These are phyloP conservation scores for Styela clava DNA, from an alignment of 23 tunicate genomes.

Conservation along the genomic window DNA sequence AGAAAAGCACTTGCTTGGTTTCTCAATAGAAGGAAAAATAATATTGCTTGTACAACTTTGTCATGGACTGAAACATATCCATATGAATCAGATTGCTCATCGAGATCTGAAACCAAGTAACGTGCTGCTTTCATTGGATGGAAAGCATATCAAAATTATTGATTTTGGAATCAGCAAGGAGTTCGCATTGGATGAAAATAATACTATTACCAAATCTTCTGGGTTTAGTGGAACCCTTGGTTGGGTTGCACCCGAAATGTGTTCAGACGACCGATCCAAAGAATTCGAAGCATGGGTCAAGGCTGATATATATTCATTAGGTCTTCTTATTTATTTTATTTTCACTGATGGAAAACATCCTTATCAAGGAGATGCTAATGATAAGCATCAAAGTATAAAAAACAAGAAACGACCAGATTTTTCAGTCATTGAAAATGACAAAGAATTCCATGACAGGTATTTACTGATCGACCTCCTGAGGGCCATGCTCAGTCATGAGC, in stretches of 20 bases:
- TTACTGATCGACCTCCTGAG: not conserved
- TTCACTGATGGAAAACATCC: slow-evolving; percentile 1
- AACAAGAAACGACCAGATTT: not conserved
- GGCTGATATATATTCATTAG: not conserved
- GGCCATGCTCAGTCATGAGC: not conserved
- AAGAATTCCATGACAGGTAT: not conserved
- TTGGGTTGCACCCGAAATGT: not conserved
- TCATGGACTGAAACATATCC: not conserved
- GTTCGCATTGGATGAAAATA: not conserved
- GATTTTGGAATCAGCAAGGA: not conserved
- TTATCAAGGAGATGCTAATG: not conserved
- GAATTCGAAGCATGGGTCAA: not conserved
- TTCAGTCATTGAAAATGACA: not conserved
- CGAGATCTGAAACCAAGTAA: not conserved
- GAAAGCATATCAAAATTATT: too few species aligned
- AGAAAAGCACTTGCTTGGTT: not conserved
- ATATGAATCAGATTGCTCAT: not conserved
- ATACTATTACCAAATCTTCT: not conserved
- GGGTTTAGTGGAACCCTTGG: not conserved
- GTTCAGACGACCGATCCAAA: not conserved
- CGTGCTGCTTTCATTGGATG: not conserved
- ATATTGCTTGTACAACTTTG: not conserved
- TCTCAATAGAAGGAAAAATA: not conserved
- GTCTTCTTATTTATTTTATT: not conserved
- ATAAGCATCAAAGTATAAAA: not conserved